Evolutionary conservation across 2,797 vertebrate genomes (phyloP).

Genomic region (Hypotaenidia okinawae): DNA sequence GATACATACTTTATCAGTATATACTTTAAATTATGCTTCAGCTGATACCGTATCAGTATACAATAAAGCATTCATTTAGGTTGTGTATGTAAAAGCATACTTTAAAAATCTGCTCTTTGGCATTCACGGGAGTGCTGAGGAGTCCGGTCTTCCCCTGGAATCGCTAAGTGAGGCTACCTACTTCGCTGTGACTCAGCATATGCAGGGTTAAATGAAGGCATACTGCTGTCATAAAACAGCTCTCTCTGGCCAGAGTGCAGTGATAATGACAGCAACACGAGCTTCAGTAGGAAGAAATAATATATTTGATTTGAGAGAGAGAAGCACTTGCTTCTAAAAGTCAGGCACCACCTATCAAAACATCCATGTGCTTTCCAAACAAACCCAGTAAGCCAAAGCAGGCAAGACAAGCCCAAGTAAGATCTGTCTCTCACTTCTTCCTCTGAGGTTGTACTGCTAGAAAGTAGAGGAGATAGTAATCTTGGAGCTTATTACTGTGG

Average conservation of each 20-base stretch:
- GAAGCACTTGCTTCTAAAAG: background rate
- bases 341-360: background rate
- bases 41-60: too few species aligned
- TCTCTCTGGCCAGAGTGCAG: background rate
- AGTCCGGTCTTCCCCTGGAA: background rate
- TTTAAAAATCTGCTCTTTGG: background rate
- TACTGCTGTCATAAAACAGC: background rate
- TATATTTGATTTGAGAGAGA: background rate
- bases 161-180: background rate
- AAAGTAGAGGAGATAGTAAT: background rate
- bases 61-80: background rate
- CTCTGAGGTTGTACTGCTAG: background rate
- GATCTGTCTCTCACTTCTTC: background rate
- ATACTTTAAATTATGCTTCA: too few species aligned
- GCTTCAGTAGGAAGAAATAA: background rate
- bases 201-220: background rate
- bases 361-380: background rate
- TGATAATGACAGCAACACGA: background rate
- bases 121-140: background rate
- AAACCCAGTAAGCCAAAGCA: background rate
- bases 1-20: too few species aligned
- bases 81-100: background rate
- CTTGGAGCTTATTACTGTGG: too few species aligned
- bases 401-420: background rate
- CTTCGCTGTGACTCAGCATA: rapidly evolving